Conservation (phyloP, 2,888 invertebrate species). For the Drosophila diplacantha region DNA sequence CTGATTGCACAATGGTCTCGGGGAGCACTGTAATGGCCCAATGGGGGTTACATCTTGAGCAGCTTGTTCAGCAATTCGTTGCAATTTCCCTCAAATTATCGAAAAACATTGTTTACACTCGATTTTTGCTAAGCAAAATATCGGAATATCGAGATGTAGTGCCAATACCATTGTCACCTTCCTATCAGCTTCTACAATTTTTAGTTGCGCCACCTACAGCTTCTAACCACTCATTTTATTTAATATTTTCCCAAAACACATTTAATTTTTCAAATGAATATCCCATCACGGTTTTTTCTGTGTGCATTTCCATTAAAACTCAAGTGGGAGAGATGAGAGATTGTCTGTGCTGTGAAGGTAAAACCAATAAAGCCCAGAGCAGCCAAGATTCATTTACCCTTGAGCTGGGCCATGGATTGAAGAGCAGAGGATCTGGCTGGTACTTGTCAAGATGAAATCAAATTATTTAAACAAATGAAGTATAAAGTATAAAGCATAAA, state of each 20-base stretch:
- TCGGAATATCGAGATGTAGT: not conserved
- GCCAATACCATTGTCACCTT: too few relatives aligned
- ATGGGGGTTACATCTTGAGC: constrained; percentile 8
- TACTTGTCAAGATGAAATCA: not conserved
- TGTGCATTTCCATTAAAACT: constrained; percentile 1
- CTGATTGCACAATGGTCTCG: constrained; percentile 21
- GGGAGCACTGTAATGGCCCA: constrained; percentile 1
- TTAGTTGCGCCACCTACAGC: too few relatives aligned
- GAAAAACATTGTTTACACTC: not conserved
- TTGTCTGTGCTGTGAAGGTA: constrained; percentile 13
- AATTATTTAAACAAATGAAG: not conserved
- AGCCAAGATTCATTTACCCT: constrained; percentile 25
- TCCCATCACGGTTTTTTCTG: not conserved
- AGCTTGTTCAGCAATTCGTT: not conserved
- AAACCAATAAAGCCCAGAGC: constrained; percentile 19
- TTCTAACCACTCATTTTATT: not conserved
- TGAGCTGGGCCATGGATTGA: constrained; percentile 15
- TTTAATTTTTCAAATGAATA: not conserved
- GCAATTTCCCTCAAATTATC: not conserved
- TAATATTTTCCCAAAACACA: too few relatives aligned
- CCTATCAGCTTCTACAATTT: not conserved
- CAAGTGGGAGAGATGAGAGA: constrained; percentile 13
- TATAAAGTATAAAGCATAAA: too few relatives aligned
- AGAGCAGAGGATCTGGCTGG: not conserved
- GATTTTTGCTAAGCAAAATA: not conserved